Percentiles rank a stretch among this genome's conserved stretches.
phyloP scores from a whole-genome alignment of 1,140 invertebrate genomes.

The Ptiloglossa arizonensis region DNA sequence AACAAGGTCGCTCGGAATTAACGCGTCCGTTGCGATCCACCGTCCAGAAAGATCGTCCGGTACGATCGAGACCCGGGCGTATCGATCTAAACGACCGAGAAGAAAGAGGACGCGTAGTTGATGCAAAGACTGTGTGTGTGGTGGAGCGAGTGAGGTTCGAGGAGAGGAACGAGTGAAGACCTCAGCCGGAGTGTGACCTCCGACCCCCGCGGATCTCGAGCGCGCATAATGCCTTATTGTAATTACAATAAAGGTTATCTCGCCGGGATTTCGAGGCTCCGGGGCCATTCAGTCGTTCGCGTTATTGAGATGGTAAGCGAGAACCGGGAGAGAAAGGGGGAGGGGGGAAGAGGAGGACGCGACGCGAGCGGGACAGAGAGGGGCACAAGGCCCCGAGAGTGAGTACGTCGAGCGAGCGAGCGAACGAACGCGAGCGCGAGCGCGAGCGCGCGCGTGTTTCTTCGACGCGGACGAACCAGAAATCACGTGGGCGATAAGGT shows the following conservation, averaged over 20 bases:
- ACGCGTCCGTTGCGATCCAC: no score
- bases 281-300: constrained; percentile 73
- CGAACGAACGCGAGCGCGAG: constrained; percentile 11
- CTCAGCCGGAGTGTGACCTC: constrained; percentile 55
- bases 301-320: constrained; percentile 78
- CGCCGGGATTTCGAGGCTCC: constrained; percentile 62
- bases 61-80: background rate
- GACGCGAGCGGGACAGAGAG: background rate
- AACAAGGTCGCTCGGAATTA: no score
- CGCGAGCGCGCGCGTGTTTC: constrained; percentile 31
- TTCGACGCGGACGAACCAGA: constrained; percentile 56
- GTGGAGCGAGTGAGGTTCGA: background rate
- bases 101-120: background rate
- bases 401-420: no score
- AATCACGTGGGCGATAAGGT: constrained; percentile 66
- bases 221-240: constrained; percentile 74
- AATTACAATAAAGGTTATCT: constrained; percentile 79
- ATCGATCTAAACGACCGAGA: background rate
- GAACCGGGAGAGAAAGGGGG: constrained; percentile 39
- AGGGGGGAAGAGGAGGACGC: background rate
- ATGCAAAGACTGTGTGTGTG: background rate
- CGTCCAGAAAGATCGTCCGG: background rate
- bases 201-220: constrained; percentile 51
- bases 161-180: constrained; percentile 53
- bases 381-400: background rate